A percentile compares a stretch with the other conserved stretches of the same genome.
Evolutionary conservation across 2,113 vertebrate species (phyloP).

Genomic region (Upupa epops): DNA sequence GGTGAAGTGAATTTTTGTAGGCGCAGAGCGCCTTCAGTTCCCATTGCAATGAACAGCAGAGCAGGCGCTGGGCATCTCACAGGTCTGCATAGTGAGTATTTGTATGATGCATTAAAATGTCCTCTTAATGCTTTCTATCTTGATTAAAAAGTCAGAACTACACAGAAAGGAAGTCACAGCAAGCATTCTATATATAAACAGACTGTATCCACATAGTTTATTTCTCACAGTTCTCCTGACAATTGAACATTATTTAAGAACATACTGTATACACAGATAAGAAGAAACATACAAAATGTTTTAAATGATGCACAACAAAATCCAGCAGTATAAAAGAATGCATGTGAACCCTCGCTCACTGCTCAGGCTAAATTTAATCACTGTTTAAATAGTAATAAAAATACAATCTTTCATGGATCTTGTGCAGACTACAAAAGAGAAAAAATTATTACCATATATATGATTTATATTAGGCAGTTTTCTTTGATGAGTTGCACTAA

Average conservation of each 20-base stretch:
- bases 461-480: conserved; percentile 86
- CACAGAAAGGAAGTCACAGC: conserved; percentile 77
- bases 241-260: conserved; percentile 98
- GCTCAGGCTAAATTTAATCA: conserved; percentile 86
- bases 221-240: conserved; percentile 99
- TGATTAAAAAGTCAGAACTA: conserved; percentile 44
- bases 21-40: not conserved
- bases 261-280: conserved; percentile 99
- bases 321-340: conserved; percentile 95
- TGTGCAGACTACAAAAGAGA: conserved; percentile 91
- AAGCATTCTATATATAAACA: conserved; percentile 87
- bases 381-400: conserved; percentile 99
- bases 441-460: conserved; percentile 85
- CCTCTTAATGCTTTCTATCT: conserved; percentile 24
- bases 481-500: conserved; percentile 81
- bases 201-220: conserved; percentile 98
- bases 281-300: conserved; percentile 96
- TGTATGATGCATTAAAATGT: not conserved
- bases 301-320: conserved; percentile 98
- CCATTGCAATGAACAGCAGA: not conserved
- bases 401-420: conserved; percentile 98
- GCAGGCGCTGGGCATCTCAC: not conserved
- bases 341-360: conserved; percentile 85
- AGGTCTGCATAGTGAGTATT: not conserved
- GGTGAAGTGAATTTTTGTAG: not conserved